A percentile compares a stretch with the other conserved stretches of the same genome.
Evolutionary conservation across 1,140 invertebrate genomes (phyloP).

Genomic region (Drosophila varians): DNA sequence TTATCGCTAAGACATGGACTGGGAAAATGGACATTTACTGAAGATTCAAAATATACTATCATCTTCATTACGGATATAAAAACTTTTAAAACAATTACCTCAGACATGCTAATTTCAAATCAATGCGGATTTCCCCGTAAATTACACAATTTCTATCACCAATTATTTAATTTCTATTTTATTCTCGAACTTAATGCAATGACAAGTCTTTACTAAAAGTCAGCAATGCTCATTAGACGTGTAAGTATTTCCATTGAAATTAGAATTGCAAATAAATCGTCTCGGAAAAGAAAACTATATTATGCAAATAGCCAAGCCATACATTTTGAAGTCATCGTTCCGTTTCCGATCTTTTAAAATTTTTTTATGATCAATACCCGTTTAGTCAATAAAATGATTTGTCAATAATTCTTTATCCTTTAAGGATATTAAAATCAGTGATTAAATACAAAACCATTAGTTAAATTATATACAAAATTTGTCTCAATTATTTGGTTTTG

Average conservation of each 20-base stretch:
- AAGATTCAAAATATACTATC: too few species aligned
- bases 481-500: too few species aligned
- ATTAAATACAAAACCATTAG: too few species aligned
- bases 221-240: not conserved
- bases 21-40: not conserved
- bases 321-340: not conserved
- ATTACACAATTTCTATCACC: not conserved
- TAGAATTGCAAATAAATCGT: not conserved
- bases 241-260: not conserved
- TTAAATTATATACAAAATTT: too few species aligned
- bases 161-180: not conserved
- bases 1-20: not conserved
- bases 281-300: not conserved
- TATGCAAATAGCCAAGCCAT: not conserved
- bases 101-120: not conserved
- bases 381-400: too few species aligned
- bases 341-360: not conserved
- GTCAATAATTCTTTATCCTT: too few species aligned
- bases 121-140: not conserved
- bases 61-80: not conserved
- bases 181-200: not conserved
- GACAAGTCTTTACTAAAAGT: not conserved
- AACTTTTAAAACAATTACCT: not conserved
- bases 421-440: too few species aligned
- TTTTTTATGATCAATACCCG: not conserved